Evolutionary conservation across 2,888 invertebrate genomes (phyloP), one percentile per base, ranked within the genome.

Genomic region (Phorcus lineatus): DNA sequence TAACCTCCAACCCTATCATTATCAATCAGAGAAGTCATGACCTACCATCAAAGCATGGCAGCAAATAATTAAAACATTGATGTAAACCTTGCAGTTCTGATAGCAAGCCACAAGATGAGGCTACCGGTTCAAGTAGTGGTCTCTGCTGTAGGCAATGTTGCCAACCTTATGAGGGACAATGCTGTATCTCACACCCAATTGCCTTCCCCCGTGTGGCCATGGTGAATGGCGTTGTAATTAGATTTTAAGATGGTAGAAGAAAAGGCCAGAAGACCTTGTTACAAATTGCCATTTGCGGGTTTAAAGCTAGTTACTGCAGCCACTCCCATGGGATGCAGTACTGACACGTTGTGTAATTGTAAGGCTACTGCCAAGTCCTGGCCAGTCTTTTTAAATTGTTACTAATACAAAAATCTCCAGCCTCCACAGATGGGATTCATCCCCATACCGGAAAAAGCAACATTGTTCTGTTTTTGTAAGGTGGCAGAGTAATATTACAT

Each of bases 181-280:
- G 62, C 62, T 28, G 62, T 28, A 28, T 62, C 62, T 62, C 62
- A 62, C 28, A 28, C 62, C 28, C 62, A 62, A 62, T 62, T 62
- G 62, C 28, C 28, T 28, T 24, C 17, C 62, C 62, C 62, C 62
- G 28, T 28, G 62, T 62, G 62, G 62, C 62, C 28, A 16, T 28
- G 28, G 62, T 62, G 62, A 62, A 62, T 62, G 62, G 62, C 62
- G 28, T 24, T 62, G 62, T 62, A 62, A 62, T 62, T 62, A 62
- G 62, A 62, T 62, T 62, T 62, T 62, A 62, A 62, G 62, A 62
- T 62, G 62, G 62, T 62, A 28, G 28, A 62, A 28, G 62, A 17
- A 62, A 62, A 62, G 62, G 62, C 62, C 62, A 62, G 62, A 62
- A 28, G 62, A 62, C 62, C 62, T 62, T 17, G 62, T 62, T 62